phyloP scores from a whole-genome alignment of 2,797 vertebrate species.

The Orestias chungarensis region DNA sequence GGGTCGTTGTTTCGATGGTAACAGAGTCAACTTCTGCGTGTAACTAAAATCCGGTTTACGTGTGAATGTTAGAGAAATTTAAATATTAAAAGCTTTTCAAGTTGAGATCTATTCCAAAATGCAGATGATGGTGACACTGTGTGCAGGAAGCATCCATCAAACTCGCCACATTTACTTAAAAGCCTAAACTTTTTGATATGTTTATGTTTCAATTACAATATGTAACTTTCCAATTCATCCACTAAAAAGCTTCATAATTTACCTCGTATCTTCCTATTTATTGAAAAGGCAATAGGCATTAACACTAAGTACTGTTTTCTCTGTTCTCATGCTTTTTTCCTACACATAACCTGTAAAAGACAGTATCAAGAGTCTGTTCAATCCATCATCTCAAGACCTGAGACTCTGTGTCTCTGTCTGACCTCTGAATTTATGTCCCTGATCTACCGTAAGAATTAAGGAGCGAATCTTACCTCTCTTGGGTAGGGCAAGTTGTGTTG shows the following conservation, averaged over 20 bases:
- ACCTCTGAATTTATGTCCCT: slow-evolving; percentile 34
- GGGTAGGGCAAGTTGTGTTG: slow-evolving; percentile 51
- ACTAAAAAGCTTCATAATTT: not conserved
- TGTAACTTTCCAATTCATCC: slow-evolving; percentile 10
- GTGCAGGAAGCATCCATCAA: not conserved
- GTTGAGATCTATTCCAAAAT: not conserved
- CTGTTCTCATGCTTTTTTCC: slow-evolving; percentile 7
- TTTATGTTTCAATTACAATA: slow-evolving; percentile 8
- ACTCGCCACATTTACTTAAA: not conserved
- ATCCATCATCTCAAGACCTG: slow-evolving; percentile 41
- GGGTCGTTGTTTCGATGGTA: slow-evolving; percentile 42
- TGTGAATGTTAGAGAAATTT: not conserved
- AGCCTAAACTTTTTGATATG: not conserved
- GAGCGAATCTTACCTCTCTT: slow-evolving; percentile 26
- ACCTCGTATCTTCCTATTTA: slow-evolving; percentile 5
- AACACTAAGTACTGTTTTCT: slow-evolving; percentile 6
- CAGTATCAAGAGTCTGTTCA: slow-evolving; percentile 59
- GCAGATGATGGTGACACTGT: not conserved
- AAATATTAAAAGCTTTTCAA: not conserved
- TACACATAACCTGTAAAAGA: slow-evolving; percentile 25
- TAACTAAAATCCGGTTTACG: not conserved
- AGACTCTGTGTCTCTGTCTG: slow-evolving; percentile 26
- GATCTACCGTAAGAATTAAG: slow-evolving; percentile 29
- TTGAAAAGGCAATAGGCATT: not conserved
- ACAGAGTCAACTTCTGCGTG: slow-evolving; percentile 18